Percentiles rank a stretch among this genome's conserved stretches.
Evolutionary conservation across 1,140 invertebrate species (phyloP).

Genomic region (Listronotus oregonensis): DNA sequence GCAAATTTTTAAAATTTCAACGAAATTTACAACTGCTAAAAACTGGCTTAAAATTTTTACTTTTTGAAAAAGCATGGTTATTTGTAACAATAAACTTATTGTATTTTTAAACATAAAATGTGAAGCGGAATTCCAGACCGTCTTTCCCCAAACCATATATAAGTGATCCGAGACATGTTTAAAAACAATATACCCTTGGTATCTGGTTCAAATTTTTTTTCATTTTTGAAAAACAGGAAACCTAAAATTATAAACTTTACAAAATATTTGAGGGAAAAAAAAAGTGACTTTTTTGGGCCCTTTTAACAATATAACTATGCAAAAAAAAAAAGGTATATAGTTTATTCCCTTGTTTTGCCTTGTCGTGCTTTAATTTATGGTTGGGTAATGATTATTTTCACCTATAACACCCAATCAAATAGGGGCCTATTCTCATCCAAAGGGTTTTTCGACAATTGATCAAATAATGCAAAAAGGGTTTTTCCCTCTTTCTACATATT

Average conservation of each 20-base stretch:
- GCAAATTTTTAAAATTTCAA: no score
- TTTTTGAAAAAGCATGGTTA: no score
- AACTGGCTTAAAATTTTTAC: no score
- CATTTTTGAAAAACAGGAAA: constrained; percentile 72
- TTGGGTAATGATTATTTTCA: background rate
- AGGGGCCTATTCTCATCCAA: constrained; percentile 80
- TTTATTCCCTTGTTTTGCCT: no score
- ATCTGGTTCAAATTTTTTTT: constrained; percentile 70
- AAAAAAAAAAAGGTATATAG: no score
- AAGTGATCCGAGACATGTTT: constrained; percentile 64
- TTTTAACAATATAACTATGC: no score
- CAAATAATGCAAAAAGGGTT: constrained; percentile 82
- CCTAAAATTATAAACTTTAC: no score
- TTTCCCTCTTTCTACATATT: constrained; percentile 77
- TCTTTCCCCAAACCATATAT: constrained; percentile 78
- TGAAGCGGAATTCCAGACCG: constrained; percentile 68
- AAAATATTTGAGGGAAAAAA: no score
- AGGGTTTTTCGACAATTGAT: constrained; percentile 82
- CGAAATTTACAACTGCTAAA: no score
- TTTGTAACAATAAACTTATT: no score
- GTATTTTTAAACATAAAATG: constrained; percentile 62
- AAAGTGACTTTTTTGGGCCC: no score
- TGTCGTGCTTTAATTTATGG: no score
- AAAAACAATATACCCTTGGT: constrained; percentile 61
- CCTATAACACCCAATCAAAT: constrained; percentile 76